phyloP scores from a whole-genome alignment of 2,797 vertebrate species.

The Eospalax fontanierii region DNA sequence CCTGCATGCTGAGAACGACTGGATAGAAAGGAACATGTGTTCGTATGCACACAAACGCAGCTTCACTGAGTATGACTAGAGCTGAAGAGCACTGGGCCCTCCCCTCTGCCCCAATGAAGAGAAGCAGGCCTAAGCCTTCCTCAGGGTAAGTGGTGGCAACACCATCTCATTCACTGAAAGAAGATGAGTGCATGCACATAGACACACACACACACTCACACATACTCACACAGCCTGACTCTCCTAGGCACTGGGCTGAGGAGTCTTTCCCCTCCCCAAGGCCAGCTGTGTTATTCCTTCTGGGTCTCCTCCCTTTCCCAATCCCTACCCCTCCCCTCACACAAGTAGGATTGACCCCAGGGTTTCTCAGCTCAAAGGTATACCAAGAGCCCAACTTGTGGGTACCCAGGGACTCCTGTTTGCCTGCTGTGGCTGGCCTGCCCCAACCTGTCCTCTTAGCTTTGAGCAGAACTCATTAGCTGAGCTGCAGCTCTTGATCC shows the following conservation, averaged over 20 bases:
- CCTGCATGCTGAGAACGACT: not conserved
- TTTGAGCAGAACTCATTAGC: constrained; percentile 73
- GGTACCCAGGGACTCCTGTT: not conserved
- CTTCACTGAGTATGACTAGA: not conserved
- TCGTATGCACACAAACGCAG: not conserved
- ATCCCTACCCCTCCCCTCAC: not conserved
- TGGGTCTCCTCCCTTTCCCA: constrained; percentile 33
- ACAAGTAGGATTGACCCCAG: constrained; percentile 13
- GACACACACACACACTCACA: not conserved
- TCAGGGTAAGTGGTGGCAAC: not conserved
- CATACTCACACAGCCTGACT: not conserved
- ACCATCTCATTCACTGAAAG: not conserved
- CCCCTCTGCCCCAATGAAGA: not conserved
- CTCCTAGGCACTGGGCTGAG: not conserved
- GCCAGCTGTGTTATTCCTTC: not conserved
- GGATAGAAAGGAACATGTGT: not conserved
- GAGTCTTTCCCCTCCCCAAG: not conserved
- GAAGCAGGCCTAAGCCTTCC: not conserved
- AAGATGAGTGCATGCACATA: not conserved
- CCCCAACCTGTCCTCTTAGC: constrained; percentile 53
- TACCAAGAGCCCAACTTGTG: constrained; percentile 4
- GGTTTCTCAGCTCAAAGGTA: constrained; percentile 24
- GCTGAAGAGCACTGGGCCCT: not conserved
- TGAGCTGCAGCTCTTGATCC: constrained; percentile 49
- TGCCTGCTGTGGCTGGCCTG: constrained; percentile 56